Base-by-base conservation (phyloP, 1,140 invertebrate species). In the Euwallacea similis region DNA sequence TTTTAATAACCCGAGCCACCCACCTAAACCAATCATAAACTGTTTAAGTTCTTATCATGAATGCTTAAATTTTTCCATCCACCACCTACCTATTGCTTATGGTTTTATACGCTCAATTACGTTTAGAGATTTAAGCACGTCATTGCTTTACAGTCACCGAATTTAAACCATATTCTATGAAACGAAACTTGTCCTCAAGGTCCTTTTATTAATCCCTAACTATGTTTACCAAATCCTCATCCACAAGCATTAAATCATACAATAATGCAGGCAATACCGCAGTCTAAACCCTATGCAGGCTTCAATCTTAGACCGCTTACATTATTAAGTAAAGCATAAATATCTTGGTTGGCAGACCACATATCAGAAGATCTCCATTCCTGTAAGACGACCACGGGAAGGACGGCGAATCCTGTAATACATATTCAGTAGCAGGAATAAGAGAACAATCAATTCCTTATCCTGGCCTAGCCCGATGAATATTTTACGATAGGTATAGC, bases 281-380 rank as follows among this genome's bases (percentile, higher is more conserved):
- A 44, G 55, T 46, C 53, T 58, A 44, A 58, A 66, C 53, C 42
- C 41, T 66, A 16, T 56, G 65, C 65, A 58, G 55, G 41, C 54
- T 58, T 66, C 67, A 54, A 69, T 60, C 67, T 62, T 42, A 54
- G 46, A 69, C 58, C 33, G 55, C 58, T 43, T 69, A 61, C 16
- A 69, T 69, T 69, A 69, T 69, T 69, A 62, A 69, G 44, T 44
- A 62, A 62, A 62, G 41, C 67, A 53, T 69, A 62, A 69, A 69
- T 69, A 61, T 69, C 67, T 61, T 55, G 56, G 67, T 69, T 58
- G 67, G 33, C 47, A 43, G 67, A 54, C 67, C 60, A 69, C 67
- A 69, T 62, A 69, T 69, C 67, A 69, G 53, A 58, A 54, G 60
- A 69, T 69, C 67, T 66, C 65, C 55, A 66, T 66, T 66, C 43